Base-by-base conservation (phyloP, 1,140 invertebrate species). In the Parasteatoda tepidariorum region DNA sequence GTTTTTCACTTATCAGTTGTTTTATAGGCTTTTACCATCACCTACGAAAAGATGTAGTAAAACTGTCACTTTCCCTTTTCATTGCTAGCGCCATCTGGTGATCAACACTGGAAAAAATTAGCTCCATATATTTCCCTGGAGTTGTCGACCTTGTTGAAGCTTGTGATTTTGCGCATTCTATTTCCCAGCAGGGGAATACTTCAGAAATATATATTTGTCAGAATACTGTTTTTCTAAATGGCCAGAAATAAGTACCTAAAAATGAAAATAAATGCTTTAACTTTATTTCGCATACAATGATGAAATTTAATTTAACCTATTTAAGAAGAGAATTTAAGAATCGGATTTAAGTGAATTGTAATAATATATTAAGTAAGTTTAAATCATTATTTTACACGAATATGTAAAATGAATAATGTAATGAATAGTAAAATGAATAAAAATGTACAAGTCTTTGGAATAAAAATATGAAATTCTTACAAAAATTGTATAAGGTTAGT, bases 61-160 rank as follows among this genome's bases (percentile, higher is more conserved):
- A 2, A 4, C 26, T 34, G 31, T 71, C 48, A 30, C 15, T 7
- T 11, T 24, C 18, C 9, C 24, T 59, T 26, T 26, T 22, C n/a
- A 7, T 57, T 6, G 28, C 34, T 64, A 76, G 9, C 61, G 74
- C 61, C 74, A 76, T 76, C 74, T 76, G 61, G 26, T 33, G 74
- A 28, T 54, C 74, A 15, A 24, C 26, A 15, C 4, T 22, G 74
- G 24, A 30, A 66, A 76, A 76, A 76, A 66, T 64, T 66, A 64
- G 74, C 74, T 54, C 59, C 74, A 76, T 76, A 76, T 64, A 76
- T 76, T 64, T 76, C 74, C 74, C 38, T 11, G 33, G 41, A 62
- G 61, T 62, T 75, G 33, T 75, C 59, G 57, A 18, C 57, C 59
- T 24, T 26, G 48, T 55, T 74, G 55, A 59, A 59, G 61, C 34